Base-by-base conservation (phyloP, 1,140 invertebrate species). In the Pseudomyrmex dendroicus region DNA sequence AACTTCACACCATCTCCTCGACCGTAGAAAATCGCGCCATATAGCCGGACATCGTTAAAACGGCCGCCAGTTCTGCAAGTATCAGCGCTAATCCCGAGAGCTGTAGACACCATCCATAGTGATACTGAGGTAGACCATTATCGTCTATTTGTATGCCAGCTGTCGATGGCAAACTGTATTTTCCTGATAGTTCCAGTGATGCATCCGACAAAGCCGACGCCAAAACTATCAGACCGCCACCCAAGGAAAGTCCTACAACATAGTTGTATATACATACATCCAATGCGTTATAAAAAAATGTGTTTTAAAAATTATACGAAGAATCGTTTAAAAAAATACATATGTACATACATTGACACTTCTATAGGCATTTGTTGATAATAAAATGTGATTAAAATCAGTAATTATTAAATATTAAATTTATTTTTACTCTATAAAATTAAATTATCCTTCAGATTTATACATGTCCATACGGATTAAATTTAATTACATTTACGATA, bases 51-150 rank as follows among this genome's bases (percentile, higher is more conserved):
- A 96, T 95, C 61, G 95, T 95, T 73, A 96, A 94, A 20, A 96
- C 94, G 1, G 96, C 96, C 0, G 96, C 95, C 67, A 96, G 90
- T 92, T 97, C 96, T 9, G 96, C 95, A 86, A 96, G 93, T 82
- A 97, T 95, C 82, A 97, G 95, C 57, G 96, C 95, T 56, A 95
- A 93, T 44, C 96, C 95, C 5, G 96, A 96, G 13, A 96, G 94
- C 87, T 96, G 95, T 90, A 97, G 96, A 77, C 96, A 96, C 96
- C 96, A 97, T 62, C 96, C 96, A 91, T 97, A 97, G 25, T 95
- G 94, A 92, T 96, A 96, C 83, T 95, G 94, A 85, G 95, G 96
- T 70, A 94, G 82, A 74, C 91, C 90, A 62, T 92, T 92, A 74
- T 93, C 92, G 15, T 93, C 92, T 35, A 89, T 83, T 73, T 92